Evolutionary conservation across 2,888 invertebrate species (phyloP), one percentile per base, ranked within the genome.

Genomic region (Polydesmus complanatus): DNA sequence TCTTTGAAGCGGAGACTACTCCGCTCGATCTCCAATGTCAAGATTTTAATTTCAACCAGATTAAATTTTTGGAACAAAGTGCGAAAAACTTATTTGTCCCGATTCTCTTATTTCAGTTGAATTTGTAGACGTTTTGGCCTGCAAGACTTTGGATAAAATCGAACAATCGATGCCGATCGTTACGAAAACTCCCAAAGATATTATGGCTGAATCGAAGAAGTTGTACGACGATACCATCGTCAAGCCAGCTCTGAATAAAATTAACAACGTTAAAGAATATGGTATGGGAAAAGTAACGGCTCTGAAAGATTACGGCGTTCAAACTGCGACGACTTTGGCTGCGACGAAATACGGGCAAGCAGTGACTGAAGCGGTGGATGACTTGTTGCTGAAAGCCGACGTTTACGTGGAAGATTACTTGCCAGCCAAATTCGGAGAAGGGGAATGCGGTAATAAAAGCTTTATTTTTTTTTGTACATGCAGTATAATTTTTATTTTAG

Each of bases 131-230:
- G 63, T 62, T 27, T 78, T 89, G 64, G 81, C 92, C 64, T 91
- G 89, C 75, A 84, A 81, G 70, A 87, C 89, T 61, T 80, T 93
- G 65, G 89, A 90, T 67, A 80, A 86, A 49, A 83, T 92, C n/a
- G 91, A 92, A 72, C 82, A 86, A 69, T 81, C 82, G 63, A 84
- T 89, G 55, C 92, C 92, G 0, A 81, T 85, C 1, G 85, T 92
- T 63, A 83, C 85, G 71, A 77, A 90, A 66, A 88, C 91, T 3
- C 89, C 92, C 8, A 83, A 90, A 76, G 81, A 86, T 61, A 63
- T 61, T 54, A 54, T 27, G 2, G 48, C 52, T 48, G 61, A 63
- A 27, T 48, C 63, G 21, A 61, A 51, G 11, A 54, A 54, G 2
- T 11, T 58, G 48, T 63, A 63, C 52, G 53, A 58, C 23, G 27